Conservation (phyloP, 2,113 vertebrate genomes). For the Amia ocellicauda region DNA sequence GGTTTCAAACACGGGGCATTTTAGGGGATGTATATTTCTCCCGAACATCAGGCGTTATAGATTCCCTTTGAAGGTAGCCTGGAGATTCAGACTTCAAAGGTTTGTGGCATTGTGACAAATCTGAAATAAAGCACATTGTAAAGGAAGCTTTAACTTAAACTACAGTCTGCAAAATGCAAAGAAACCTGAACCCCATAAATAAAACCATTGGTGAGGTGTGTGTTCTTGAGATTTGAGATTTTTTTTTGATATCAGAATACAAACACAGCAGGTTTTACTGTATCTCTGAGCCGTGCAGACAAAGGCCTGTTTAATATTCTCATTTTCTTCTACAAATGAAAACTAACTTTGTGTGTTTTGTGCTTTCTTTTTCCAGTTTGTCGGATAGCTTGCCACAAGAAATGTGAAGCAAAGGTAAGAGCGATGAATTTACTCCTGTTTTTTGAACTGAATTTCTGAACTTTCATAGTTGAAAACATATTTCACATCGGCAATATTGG, state of each 20-base stretch:
- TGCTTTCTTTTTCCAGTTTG: slow-evolving; percentile 68
- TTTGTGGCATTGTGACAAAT: background rate
- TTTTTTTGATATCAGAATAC: too few relatives aligned
- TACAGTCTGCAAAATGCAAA: background rate
- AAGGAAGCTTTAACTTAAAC: background rate
- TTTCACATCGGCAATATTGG: too few relatives aligned
- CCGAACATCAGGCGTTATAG: background rate
- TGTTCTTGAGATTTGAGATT: too few relatives aligned
- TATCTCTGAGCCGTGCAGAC: too few relatives aligned
- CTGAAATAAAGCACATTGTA: too few relatives aligned
- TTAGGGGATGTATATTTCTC: background rate
- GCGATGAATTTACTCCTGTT: background rate
- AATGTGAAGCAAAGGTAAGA: slow-evolving; percentile 92
- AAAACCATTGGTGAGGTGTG: background rate
- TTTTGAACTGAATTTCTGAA: background rate
- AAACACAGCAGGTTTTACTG: too few relatives aligned
- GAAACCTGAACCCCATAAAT: background rate
- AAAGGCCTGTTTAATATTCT: background rate
- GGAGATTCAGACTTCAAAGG: slow-evolving; percentile 11
- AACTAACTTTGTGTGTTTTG: background rate
- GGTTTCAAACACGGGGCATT: background rate
- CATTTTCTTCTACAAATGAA: background rate
- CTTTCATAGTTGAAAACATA: too few relatives aligned
- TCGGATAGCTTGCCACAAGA: slow-evolving; percentile 83
- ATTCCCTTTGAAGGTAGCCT: background rate